Base-by-base conservation (phyloP, 1,140 invertebrate genomes). In the Hetaerina americana region DNA sequence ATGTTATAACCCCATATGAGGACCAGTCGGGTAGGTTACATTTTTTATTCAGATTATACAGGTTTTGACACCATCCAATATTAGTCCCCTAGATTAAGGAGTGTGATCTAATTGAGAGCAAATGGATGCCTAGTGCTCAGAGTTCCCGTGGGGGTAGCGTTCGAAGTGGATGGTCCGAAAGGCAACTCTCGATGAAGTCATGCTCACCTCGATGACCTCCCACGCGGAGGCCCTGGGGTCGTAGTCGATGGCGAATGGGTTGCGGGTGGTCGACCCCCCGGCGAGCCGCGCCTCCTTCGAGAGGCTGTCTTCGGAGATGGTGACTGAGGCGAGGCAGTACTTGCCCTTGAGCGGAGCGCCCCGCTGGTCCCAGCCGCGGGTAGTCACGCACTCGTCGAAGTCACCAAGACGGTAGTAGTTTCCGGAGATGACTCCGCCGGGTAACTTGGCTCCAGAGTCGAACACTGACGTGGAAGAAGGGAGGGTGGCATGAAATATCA, bases 311-410 rank as follows among this genome's bases (percentile, higher is more conserved):
- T 57, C 40, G 3, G 40, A 18, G 15, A 57, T n/a, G 10, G 15
- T 12, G 22, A 85, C 78, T 71, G 83, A 83, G 0, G 84, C 83
- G 0, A 90, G 78, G 76, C 88, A 90, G 77, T 89, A 90, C 75
- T 87, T 84, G 0, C 86, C 85, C 29, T 79, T 76, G 5, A 88
- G 15, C 22, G 15, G 15, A 18, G 3, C 22, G 3, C 40, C 40
- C 15, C 22, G 15, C 15, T n/a, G 15, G 40, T n/a, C 10, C 5
- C 81, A 76, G 57, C 73, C 40, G 2, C 15, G 3, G 1, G 40
- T 57, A 1, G 40, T 66, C 10, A 68, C 18, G 15, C 67, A 68
- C n/a, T 68, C 67, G 67, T 68, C 67, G 67, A 68, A 68, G 27
- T 68, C 67, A 15, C 67, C 67, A 6, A 68, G 27, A 2, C 27